phyloP scores from a whole-genome alignment of 2,797 vertebrate genomes.

The Sebastes jordani region DNA sequence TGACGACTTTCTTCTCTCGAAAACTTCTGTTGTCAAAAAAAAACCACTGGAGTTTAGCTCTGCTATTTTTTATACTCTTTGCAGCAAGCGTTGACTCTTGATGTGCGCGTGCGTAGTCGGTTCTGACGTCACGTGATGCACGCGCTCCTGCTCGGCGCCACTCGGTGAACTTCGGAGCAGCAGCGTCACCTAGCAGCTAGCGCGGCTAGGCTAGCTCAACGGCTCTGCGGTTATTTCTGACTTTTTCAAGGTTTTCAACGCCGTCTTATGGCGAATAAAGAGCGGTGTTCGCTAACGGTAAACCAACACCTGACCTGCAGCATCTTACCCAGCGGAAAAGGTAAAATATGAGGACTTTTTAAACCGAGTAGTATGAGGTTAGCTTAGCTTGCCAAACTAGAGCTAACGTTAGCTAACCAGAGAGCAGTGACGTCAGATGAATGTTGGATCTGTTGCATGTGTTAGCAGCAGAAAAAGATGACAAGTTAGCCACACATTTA shows the following conservation, averaged over 20 bases:
- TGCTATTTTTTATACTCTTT: too few species aligned
- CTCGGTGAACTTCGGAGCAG: not conserved
- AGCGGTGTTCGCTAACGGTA: not conserved
- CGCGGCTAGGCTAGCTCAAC: not conserved
- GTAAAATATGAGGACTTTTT: not conserved
- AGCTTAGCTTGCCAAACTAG: not conserved
- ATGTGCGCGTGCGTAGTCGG: not conserved
- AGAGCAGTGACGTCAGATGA: too few species aligned
- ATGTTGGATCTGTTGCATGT: too few species aligned
- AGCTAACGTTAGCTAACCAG: not conserved
- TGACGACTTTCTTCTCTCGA: rapidly evolving
- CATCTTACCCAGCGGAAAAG: too few species aligned
- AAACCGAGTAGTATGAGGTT: not conserved
- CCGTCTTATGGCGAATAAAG: too few species aligned
- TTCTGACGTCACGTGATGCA: not conserved
- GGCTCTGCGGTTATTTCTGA: too few species aligned
- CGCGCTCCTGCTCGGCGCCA: not conserved
- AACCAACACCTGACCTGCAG: not conserved
- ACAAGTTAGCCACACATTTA: too few species aligned
- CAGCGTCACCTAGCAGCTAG: not conserved
- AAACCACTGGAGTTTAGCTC: too few species aligned
- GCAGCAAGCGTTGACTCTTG: too few species aligned
- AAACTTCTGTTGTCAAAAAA: too few species aligned
- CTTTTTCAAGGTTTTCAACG: not conserved
- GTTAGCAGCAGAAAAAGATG: too few species aligned